Evolutionary conservation across 2,888 invertebrate genomes (phyloP).

Genomic region (Chloroclystis v-ata): DNA sequence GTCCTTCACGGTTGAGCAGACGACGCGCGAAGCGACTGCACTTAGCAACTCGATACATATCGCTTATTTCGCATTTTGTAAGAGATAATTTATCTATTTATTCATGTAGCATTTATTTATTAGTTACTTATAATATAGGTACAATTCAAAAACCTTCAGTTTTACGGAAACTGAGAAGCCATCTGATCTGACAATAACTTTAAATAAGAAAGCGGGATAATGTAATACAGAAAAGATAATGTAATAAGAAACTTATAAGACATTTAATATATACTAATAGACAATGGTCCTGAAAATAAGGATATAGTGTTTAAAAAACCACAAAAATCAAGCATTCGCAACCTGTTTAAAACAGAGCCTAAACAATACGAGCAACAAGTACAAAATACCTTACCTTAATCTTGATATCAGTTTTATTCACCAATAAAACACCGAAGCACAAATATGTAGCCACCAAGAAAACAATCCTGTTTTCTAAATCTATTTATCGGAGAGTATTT

Average conservation of each 20-base stretch:
- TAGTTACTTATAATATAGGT: too few species aligned
- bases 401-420: slow-evolving; percentile 24
- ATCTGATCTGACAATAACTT: too few species aligned
- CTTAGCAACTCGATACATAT: slow-evolving; percentile 34
- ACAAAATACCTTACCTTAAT: slow-evolving; percentile 20
- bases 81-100: too few species aligned
- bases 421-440: slow-evolving; percentile 30
- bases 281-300: too few species aligned
- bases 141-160: too few species aligned
- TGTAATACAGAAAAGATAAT: too few species aligned
- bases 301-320: too few species aligned
- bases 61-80: slow-evolving; percentile 14
- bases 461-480: slow-evolving; percentile 36
- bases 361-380: slow-evolving; percentile 19
- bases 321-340: slow-evolving; percentile 9
- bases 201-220: too few species aligned
- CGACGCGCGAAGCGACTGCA: slow-evolving; percentile 48
- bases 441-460: slow-evolving; percentile 30
- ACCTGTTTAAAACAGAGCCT: slow-evolving; percentile 3
- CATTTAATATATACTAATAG: too few species aligned
- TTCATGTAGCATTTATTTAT: too few species aligned
- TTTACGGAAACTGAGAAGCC: too few species aligned
- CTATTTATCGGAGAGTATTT: slow-evolving; percentile 18
- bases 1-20: slow-evolving; percentile 68
- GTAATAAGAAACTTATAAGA: too few species aligned